A percentile compares a stretch with the other conserved stretches of the same genome.
Evolutionary conservation across 2,797 vertebrate genomes (phyloP).

Genomic region (Myoxocephalus aenaeus): DNA sequence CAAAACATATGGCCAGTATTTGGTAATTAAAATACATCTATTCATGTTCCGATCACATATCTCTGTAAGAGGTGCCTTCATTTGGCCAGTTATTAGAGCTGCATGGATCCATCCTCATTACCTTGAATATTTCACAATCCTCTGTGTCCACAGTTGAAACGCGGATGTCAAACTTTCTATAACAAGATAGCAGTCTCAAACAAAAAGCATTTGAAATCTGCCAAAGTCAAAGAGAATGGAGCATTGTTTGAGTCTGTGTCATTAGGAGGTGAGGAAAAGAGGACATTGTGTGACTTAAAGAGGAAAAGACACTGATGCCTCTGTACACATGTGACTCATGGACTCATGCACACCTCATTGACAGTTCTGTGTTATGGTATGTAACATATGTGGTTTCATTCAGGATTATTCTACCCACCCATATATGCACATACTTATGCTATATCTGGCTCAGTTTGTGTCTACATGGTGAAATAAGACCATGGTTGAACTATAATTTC

Average conservation of each 20-base stretch:
- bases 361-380: not conserved
- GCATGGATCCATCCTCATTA: slow-evolving; percentile 24
- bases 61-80: slow-evolving; percentile 7
- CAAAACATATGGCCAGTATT: not conserved
- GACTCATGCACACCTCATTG: too few relatives aligned
- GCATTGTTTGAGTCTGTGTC: slow-evolving; percentile 14
- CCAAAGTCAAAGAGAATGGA: slow-evolving; percentile 30
- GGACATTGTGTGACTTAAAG: not conserved
- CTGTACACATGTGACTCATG: not conserved
- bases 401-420: not conserved
- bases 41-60: slow-evolving; percentile 15
- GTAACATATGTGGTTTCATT: not conserved
- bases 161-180: slow-evolving; percentile 8
- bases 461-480: not conserved
- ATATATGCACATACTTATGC: not conserved
- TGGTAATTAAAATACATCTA: not conserved
- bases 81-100: not conserved
- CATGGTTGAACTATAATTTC: too few relatives aligned
- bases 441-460: not conserved
- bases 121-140: not conserved
- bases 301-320: not conserved
- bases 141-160: slow-evolving; percentile 25
- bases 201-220: slow-evolving; percentile 21
- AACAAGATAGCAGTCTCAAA: not conserved
- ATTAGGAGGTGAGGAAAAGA: slow-evolving; percentile 10